Conservation (phyloP, 1,140 invertebrate species). For the Batillaria attramentaria region DNA sequence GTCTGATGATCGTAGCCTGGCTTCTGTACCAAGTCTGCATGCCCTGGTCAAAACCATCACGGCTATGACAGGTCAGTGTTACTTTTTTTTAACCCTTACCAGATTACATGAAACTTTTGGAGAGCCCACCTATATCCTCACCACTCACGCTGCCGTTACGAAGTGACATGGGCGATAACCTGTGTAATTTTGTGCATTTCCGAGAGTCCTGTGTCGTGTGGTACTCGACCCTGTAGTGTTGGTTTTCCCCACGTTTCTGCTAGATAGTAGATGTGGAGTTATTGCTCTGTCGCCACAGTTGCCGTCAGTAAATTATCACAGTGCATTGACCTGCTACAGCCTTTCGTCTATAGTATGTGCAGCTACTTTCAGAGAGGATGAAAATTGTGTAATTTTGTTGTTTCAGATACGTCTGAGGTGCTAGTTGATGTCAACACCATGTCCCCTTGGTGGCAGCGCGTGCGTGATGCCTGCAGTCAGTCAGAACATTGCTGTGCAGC, state of each 20-base stretch:
- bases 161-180: too few species aligned
- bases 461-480: slow-evolving; percentile 62
- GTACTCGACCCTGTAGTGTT: too few species aligned
- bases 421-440: slow-evolving; percentile 49
- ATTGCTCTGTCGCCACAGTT: too few species aligned
- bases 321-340: not conserved
- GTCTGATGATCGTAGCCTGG: slow-evolving; percentile 39
- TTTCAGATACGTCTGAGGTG: slow-evolving; percentile 55
- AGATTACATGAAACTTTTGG: too few species aligned
- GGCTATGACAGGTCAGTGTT: slow-evolving; percentile 50
- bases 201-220: too few species aligned
- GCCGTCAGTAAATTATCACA: too few species aligned
- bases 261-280: too few species aligned
- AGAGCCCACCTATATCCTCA: too few species aligned
- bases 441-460: slow-evolving; percentile 69
- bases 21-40: slow-evolving; percentile 44
- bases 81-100: not conserved
- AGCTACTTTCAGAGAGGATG: not conserved
- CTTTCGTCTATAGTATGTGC: not conserved
- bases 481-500: slow-evolving; percentile 60
- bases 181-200: too few species aligned
- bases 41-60: slow-evolving; percentile 56
- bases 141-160: too few species aligned
- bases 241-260: too few species aligned
- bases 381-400: not conserved